phyloP scores from a whole-genome alignment of 1,140 invertebrate genomes.

The Protaetia brevitarsis region DNA sequence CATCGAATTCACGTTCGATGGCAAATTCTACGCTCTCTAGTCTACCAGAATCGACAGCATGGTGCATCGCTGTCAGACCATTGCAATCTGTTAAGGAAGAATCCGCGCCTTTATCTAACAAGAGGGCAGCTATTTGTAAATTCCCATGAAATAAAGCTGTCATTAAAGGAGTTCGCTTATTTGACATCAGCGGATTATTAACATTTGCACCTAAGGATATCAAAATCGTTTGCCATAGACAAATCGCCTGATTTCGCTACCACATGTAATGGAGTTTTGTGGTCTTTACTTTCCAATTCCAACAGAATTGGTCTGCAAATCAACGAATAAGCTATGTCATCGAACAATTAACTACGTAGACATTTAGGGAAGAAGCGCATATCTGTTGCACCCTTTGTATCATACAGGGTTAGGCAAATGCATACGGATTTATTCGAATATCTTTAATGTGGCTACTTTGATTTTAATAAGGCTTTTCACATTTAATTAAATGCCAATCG shows the following conservation, averaged over 20 bases:
- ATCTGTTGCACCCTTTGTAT: background rate
- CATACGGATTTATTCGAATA: too few relatives aligned
- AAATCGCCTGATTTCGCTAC: slow-evolving; percentile 35
- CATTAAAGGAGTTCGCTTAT: slow-evolving; percentile 39
- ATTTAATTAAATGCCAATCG: too few relatives aligned
- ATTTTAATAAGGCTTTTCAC: too few relatives aligned
- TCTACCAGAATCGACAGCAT: slow-evolving; percentile 52
- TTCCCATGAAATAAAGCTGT: slow-evolving; percentile 35
- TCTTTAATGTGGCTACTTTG: too few relatives aligned
- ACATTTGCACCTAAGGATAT: slow-evolving; percentile 39
- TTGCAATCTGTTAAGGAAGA: slow-evolving; percentile 45
- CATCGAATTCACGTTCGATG: slow-evolving; percentile 47
- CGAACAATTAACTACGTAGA: background rate
- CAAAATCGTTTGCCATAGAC: slow-evolving; percentile 35
- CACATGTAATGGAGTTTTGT: slow-evolving; percentile 40
- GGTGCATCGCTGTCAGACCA: slow-evolving; percentile 51
- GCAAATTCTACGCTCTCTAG: slow-evolving; percentile 47
- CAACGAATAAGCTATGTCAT: background rate
- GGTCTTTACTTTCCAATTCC: slow-evolving; percentile 38
- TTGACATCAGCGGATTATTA: slow-evolving; percentile 31
- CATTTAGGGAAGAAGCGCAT: background rate
- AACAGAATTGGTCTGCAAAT: slow-evolving; percentile 37
- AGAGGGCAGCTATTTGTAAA: slow-evolving; percentile 42
- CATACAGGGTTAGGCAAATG: too few relatives aligned
- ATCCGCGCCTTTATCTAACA: slow-evolving; percentile 50